A percentile compares a stretch with the other conserved stretches of the same genome.
phyloP scores from a whole-genome alignment of 2,888 invertebrate species.

The Polymixis lichenea region DNA sequence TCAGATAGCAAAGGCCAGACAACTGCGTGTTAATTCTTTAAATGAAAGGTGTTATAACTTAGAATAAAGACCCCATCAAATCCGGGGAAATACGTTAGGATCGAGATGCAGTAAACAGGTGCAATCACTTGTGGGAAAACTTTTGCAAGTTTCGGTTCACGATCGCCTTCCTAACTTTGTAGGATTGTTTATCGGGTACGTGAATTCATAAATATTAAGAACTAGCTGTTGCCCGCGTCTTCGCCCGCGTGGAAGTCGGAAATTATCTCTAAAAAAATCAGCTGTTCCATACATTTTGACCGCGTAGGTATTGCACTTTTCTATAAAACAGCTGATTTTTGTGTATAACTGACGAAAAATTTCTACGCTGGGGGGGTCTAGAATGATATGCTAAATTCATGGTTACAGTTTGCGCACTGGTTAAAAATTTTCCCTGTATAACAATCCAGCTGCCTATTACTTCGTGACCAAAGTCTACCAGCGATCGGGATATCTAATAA shows the following conservation, averaged over 20 bases:
- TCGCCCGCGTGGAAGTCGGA: neutral
- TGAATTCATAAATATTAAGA: neutral
- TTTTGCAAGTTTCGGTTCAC: neutral
- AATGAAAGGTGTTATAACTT: neutral
- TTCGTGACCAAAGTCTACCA: neutral
- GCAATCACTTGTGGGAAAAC: neutral
- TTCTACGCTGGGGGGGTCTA: too few relatives aligned
- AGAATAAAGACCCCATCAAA: neutral
- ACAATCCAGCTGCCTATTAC: neutral
- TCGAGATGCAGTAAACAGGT: slow-evolving; percentile 1
- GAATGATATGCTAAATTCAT: too few relatives aligned
- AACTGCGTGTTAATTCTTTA: neutral
- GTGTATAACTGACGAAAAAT: too few relatives aligned
- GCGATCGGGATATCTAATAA: neutral
- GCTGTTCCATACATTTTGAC: too few relatives aligned
- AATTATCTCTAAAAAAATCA: too few relatives aligned
- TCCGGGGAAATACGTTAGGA: neutral
- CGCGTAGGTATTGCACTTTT: too few relatives aligned
- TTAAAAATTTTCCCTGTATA: too few relatives aligned
- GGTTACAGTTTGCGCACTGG: too few relatives aligned
- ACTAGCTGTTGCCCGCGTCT: neutral
- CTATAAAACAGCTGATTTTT: too few relatives aligned
- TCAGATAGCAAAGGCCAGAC: neutral
- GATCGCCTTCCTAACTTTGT: neutral
- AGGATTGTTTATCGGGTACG: neutral